Evolutionary conservation across 2,797 vertebrate genomes (phyloP).

Genomic region (Enteromius mattozi): DNA sequence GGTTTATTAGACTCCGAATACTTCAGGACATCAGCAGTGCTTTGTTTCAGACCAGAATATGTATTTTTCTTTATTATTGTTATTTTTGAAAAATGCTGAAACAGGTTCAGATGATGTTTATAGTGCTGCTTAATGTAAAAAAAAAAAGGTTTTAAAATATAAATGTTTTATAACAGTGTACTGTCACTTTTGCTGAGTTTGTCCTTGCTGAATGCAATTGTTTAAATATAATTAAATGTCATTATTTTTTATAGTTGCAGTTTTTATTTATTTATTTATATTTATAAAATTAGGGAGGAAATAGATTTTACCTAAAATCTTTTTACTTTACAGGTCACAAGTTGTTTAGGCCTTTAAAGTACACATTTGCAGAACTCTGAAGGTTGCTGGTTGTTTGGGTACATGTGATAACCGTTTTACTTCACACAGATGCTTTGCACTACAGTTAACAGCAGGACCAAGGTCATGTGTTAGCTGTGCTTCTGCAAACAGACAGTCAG

Average conservation of each 20-base stretch:
- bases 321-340: background rate
- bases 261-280: background rate
- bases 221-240: background rate
- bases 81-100: background rate
- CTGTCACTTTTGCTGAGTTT: background rate
- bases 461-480: slow-evolving; percentile 38
- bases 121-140: background rate
- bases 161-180: background rate
- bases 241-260: background rate
- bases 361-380: slow-evolving; percentile 34
- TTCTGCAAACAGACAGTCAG: slow-evolving; percentile 51
- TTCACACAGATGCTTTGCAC: slow-evolving; percentile 11
- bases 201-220: background rate
- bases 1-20: background rate
- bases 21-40: slow-evolving; percentile 4
- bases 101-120: background rate
- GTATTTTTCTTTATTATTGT: background rate
- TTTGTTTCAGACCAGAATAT: slow-evolving; percentile 12
- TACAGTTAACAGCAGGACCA: slow-evolving; percentile 16
- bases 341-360: slow-evolving; percentile 38
- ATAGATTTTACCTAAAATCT: background rate
- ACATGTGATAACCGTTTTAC: slow-evolving; percentile 38
- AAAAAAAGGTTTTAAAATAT: background rate
- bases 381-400: slow-evolving; percentile 33
- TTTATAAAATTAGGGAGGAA: background rate